Evolutionary conservation across 2,113 vertebrate genomes (phyloP), one percentile per base, ranked within the genome.

Genomic region (Acanthisitta chloris): DNA sequence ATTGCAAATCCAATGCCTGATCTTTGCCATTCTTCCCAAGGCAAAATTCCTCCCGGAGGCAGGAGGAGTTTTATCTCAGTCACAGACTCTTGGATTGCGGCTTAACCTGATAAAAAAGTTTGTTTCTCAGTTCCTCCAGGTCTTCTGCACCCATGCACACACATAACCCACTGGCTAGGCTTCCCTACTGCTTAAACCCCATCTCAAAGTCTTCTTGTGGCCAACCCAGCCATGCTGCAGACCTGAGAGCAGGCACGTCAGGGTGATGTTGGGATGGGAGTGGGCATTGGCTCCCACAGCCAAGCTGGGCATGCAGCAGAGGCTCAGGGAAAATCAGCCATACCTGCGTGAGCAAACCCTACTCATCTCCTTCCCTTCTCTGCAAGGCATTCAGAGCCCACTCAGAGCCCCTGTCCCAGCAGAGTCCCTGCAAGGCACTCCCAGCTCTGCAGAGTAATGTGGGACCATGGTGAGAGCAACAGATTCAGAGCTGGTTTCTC

Each of bases 201-300:
- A 2, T 12, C 58, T 33, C 17, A 14, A 23, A 90, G 29, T 8
- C 36, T 49, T 11, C 15, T 40, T 10, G 48, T 20, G 69, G 36
- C 57, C 42, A 78, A 4, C 14, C 8, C 46, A 69, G 31, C 36
- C 46, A 48, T 0, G 0, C 17, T 18, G 6, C 62, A 81, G 54
- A 62, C 3, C 14, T 33, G 54, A 36, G 20, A 26, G n/a, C 26
- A 57, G 42, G 21, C 24, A 2, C 1, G 1, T 4, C 0, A 0
- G 19, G 21, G 19, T 3, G 4, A 6, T 3, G 14, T 2, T 4
- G n/a, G 16, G 14, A 52, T 55, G 43, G 61, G 42, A 95, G 45
- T 40, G 21, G 36, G 28, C 65, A 88, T 45, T 2, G 0, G 23
- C 8, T 76, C 38, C 15, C 58, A 51, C 0, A 29, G 58, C n/a